Base-by-base conservation (phyloP, 2,113 vertebrate genomes). In the Ibidorhyncha struthersii region DNA sequence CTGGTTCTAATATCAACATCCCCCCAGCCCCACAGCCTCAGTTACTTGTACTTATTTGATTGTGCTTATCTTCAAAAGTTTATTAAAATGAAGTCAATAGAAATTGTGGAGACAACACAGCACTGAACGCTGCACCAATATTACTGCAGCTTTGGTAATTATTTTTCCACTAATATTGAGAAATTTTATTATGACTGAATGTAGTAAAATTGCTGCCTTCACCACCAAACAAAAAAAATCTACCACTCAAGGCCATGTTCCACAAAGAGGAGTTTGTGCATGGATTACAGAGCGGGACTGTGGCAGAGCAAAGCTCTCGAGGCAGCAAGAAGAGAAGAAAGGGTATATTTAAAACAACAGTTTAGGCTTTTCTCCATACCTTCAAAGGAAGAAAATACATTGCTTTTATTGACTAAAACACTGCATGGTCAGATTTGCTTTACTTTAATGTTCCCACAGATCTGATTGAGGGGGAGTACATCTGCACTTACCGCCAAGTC, bases 251-350 rank as follows among this genome's bases (percentile, higher is more conserved):
- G 59, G 81, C 69, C 30, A 29, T 25, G 43, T 59, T 96, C 41
- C 41, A 93, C 80, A 90, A 86, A 70, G 63, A 92, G n/a, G 72
- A 93, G 71, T 63, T 90, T 93, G 86, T 83, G 52, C 25, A 56
- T 4, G 34, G 71, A 89, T 83, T 94, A 88, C 32, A 63, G 20
- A 77, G 15, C 55, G 2, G 49, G 27, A 76, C 40, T 58, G 56
- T 70, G 41, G 55, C 76, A 93, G 45, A 82, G 26, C 47, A 87
- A 88, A 96, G 77, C 25, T 65, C 76, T 78, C 0, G 1, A 87
- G 66, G 78, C 86, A 87, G 56, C 74, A 91, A 89, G 58, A 96
- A 79, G 26, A 85, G 82, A 89, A 91, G 61, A 91, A 93, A 89
- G 38, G 14, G 66, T 59, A 32, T 58, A 94, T 92, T 89, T 90